These are phyloP conservation scores for Trematocara stigmaticum DNA, from an alignment of 2,113 vertebrate genomes.

Conservation along the genomic window DNA sequence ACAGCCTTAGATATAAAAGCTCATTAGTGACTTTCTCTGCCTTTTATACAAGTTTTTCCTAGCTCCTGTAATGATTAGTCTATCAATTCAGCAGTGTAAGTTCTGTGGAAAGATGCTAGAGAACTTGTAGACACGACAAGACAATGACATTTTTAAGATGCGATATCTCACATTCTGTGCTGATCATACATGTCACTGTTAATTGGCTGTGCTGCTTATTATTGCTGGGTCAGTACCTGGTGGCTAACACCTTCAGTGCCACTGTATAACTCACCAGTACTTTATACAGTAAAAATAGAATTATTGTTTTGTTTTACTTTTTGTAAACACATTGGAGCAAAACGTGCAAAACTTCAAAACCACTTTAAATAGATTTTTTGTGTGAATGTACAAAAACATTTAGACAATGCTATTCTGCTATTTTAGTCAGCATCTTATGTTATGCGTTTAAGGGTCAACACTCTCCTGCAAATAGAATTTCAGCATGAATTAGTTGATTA, in stretches of 20 bases:
- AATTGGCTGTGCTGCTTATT: background rate
- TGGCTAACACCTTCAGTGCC: background rate
- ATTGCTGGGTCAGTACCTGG: background rate
- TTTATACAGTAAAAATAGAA: background rate
- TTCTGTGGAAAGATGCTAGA: background rate
- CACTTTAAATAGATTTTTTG: background rate
- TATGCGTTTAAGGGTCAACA: background rate
- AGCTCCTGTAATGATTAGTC: background rate
- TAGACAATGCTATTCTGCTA: background rate
- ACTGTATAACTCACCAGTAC: background rate
- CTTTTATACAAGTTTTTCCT: background rate
- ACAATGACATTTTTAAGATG: background rate
- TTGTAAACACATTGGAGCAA: background rate
- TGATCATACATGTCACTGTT: constrained; percentile 3
- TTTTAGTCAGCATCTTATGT: background rate
- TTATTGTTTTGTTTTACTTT: background rate
- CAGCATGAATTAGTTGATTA: background rate
- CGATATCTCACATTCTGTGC: constrained; percentile 25
- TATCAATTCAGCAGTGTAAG: background rate
- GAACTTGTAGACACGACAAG: background rate
- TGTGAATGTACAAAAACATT: background rate
- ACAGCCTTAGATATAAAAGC: background rate
- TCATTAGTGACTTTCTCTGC: background rate
- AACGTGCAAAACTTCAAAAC: background rate
- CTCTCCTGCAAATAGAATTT: background rate